phyloP scores from a whole-genome alignment of 2,888 invertebrate species.

The Diarsia rubi region DNA sequence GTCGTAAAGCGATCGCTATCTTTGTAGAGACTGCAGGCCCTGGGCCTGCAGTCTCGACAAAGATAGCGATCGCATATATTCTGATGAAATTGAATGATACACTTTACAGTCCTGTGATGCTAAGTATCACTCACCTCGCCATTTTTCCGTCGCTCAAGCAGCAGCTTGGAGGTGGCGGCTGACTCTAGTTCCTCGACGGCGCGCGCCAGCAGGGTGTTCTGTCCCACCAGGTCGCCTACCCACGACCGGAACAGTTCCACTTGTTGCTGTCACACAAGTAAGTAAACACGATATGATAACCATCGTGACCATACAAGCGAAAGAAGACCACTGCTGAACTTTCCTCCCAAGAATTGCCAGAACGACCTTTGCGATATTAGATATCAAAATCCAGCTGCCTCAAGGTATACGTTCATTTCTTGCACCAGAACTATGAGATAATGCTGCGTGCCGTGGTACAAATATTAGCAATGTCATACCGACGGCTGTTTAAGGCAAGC shows the following conservation, averaged over 20 bases:
- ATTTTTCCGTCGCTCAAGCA: slow-evolving; percentile 80
- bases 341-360: not conserved
- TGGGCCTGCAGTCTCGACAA: too few species aligned
- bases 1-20: too few species aligned
- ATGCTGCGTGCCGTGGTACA: not conserved
- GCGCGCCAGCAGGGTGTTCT: slow-evolving; percentile 92
- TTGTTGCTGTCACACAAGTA: slow-evolving; percentile 89
- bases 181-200: slow-evolving; percentile 93
- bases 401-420: not conserved
- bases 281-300: not conserved
- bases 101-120: not conserved
- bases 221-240: slow-evolving; percentile 92
- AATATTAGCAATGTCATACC: not conserved
- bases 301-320: not conserved
- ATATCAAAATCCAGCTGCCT: not conserved
- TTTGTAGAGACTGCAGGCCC: too few species aligned
- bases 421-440: not conserved
- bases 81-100: not conserved
- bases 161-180: slow-evolving; percentile 91
- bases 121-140: slow-evolving; percentile 70
- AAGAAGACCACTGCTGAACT: not conserved
- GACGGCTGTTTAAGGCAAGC: not conserved
- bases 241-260: slow-evolving; percentile 92
- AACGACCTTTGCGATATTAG: not conserved
- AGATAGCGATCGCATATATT: too few species aligned